Conservation (phyloP, 2,113 vertebrate species). For the Tenebrosternarchus preto region DNA sequence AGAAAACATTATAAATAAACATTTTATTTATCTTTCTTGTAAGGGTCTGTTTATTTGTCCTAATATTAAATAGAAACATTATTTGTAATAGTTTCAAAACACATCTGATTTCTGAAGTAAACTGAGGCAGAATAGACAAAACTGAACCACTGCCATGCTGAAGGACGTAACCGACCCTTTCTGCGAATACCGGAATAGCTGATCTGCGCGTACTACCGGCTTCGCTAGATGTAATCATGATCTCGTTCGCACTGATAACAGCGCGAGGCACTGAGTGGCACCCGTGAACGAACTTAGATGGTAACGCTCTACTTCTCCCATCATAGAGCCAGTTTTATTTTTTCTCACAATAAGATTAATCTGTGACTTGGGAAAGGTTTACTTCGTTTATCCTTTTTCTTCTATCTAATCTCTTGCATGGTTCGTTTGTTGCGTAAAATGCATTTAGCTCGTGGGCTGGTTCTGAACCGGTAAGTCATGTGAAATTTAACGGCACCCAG, state of each 20-base stretch:
- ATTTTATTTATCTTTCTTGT: too few species aligned
- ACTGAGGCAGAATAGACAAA: not conserved
- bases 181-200: slow-evolving; percentile 33
- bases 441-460: not conserved
- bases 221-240: slow-evolving; percentile 41
- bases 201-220: slow-evolving; percentile 7
- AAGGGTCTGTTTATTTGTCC: too few species aligned
- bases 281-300: slow-evolving; percentile 9
- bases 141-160: not conserved
- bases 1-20: not conserved
- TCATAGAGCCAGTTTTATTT: slow-evolving; percentile 29
- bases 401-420: slow-evolving; percentile 39
- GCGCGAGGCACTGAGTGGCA: slow-evolving; percentile 12
- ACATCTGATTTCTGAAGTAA: not conserved
- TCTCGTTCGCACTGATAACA: slow-evolving; percentile 27
- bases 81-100: not conserved
- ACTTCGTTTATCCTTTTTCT: slow-evolving; percentile 23
- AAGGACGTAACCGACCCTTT: slow-evolving; percentile 39
- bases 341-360: slow-evolving; percentile 31
- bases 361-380: slow-evolving; percentile 26
- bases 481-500: not conserved
- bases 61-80: not conserved
- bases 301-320: slow-evolving; percentile 28
- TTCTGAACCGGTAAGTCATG: not conserved
- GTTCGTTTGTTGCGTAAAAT: slow-evolving; percentile 19